Evolutionary conservation across 2,888 invertebrate genomes (phyloP).

Genomic region (Cataglyphis albicans): DNA sequence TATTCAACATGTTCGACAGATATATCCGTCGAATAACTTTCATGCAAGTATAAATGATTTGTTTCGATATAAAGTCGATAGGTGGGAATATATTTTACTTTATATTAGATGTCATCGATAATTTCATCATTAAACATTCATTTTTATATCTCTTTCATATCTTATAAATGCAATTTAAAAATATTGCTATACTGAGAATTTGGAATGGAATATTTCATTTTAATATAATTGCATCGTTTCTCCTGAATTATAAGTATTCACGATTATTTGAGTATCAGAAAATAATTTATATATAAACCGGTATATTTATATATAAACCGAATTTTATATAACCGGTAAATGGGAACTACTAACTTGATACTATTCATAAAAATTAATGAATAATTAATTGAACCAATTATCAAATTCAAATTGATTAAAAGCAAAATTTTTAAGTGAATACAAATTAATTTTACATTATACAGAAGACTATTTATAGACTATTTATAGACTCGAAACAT

Average conservation of each 20-base stretch:
- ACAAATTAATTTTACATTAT: constrained; percentile 27
- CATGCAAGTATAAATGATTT: background rate
- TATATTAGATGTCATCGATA: background rate
- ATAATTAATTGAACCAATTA: constrained; percentile 37
- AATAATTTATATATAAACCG: constrained; percentile 14
- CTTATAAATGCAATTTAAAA: background rate
- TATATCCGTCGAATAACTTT: background rate
- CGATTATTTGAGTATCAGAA: constrained; percentile 5
- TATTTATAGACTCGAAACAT: background rate
- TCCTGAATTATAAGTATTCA: constrained; percentile 12
- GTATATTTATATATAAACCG: no score
- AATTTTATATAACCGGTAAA: background rate
- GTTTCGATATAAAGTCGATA: background rate
- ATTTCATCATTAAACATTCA: background rate
- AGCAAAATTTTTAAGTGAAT: constrained; percentile 32
- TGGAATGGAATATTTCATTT: constrained; percentile 13
- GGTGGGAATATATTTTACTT: background rate
- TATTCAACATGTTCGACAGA: background rate
- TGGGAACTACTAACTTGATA: constrained; percentile 16
- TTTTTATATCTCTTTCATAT: background rate
- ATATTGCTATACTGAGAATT: background rate
- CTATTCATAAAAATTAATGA: constrained; percentile 20
- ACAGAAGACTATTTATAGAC: background rate
- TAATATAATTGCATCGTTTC: background rate
- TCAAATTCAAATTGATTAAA: constrained; percentile 13